Percentiles rank a stretch among this genome's conserved stretches.
Conservation (phyloP, 2,888 invertebrate species). For the Platycheirus albimanus region DNA sequence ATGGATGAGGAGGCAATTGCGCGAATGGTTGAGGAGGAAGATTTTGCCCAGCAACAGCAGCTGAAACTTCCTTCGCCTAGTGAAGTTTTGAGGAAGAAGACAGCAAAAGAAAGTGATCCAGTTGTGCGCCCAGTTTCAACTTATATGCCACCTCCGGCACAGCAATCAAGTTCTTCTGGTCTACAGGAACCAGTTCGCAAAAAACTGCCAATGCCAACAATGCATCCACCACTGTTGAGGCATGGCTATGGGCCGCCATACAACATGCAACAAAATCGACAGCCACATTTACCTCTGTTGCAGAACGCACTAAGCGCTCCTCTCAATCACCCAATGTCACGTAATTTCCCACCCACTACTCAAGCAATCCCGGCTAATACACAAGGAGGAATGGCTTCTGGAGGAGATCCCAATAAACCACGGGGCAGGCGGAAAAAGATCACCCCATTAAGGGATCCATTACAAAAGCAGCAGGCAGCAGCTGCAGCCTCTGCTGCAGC, state of each 20-base stretch:
- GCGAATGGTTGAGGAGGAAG: conserved; percentile 87
- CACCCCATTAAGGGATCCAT: conserved; percentile 81
- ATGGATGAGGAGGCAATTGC: conserved; percentile 83
- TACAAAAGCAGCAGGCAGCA: conserved; percentile 83
- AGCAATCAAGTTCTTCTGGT: conserved; percentile 77
- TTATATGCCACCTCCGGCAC: conserved; percentile 42
- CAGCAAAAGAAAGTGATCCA: conserved; percentile 43
- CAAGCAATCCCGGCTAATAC: conserved; percentile 62
- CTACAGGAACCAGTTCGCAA: conserved; percentile 82
- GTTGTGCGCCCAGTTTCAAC: conserved; percentile 33
- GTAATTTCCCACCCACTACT: conserved; percentile 72
- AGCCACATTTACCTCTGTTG: conserved; percentile 76
- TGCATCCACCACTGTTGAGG: conserved; percentile 81
- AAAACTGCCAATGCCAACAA: conserved; percentile 81
- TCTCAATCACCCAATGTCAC: conserved; percentile 78
- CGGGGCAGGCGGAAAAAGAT: conserved; percentile 82
- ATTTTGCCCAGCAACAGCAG: conserved; percentile 84
- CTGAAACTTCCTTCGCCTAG: conserved; percentile 84
- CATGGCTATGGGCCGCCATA: conserved; percentile 79
- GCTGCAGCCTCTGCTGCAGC: conserved; percentile 84
- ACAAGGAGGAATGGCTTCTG: conserved; percentile 56
- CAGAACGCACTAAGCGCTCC: conserved; percentile 81
- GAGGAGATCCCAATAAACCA: conserved; percentile 77
- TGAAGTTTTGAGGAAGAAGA: conserved; percentile 78
- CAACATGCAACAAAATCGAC: conserved; percentile 78